Conservation (phyloP, 1,140 invertebrate genomes). For the Solenopsis fugax region DNA sequence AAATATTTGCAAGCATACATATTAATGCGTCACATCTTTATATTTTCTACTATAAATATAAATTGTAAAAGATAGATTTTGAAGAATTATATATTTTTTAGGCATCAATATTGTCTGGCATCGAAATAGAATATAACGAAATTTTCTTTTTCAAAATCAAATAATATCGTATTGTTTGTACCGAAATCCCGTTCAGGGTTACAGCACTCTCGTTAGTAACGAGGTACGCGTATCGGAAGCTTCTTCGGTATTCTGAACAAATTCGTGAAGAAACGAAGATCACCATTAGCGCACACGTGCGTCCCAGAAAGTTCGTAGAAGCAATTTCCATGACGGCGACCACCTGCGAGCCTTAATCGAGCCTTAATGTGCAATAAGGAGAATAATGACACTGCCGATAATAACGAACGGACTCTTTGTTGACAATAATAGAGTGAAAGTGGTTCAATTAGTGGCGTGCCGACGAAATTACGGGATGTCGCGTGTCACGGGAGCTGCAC, state of each 20-base stretch:
- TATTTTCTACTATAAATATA: background rate
- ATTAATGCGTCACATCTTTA: background rate
- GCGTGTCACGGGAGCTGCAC: conserved; percentile 35
- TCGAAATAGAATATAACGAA: background rate
- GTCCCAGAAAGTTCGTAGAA: conserved; percentile 57
- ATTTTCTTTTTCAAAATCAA: background rate
- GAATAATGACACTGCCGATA: conserved; percentile 48
- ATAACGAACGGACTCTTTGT: conserved; percentile 53
- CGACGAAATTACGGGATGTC: conserved; percentile 48
- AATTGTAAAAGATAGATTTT: background rate
- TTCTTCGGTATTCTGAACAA: conserved; percentile 3
- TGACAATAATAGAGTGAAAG: conserved; percentile 59
- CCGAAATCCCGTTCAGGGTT: background rate
- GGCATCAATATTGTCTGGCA: background rate
- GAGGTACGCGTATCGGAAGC: background rate
- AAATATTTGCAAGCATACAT: too few relatives aligned
- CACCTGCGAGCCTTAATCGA: conserved; percentile 52
- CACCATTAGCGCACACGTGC: conserved; percentile 54
- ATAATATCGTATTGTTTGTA: conserved; percentile 5
- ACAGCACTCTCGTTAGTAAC: conserved; percentile 12
- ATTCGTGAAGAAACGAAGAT: conserved; percentile 52
- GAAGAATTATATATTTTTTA: background rate
- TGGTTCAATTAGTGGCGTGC: conserved; percentile 46
- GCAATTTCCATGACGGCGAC: conserved; percentile 48
- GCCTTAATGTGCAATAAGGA: conserved; percentile 50